These are phyloP conservation scores for Chloroclystis v-ata DNA, from an alignment of 2,888 invertebrate genomes.

Conservation along the genomic window DNA sequence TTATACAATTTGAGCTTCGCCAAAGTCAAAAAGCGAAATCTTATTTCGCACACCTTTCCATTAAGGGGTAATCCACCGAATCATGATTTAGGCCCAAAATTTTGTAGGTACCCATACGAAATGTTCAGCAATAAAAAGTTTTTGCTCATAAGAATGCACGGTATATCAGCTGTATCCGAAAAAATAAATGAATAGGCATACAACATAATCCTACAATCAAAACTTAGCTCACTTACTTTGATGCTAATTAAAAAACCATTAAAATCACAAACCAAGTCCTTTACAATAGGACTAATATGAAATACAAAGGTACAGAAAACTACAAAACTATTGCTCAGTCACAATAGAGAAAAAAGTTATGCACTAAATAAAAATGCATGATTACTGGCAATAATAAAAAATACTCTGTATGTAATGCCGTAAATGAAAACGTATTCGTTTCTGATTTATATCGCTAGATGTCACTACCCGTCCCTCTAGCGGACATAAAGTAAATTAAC, in stretches of 20 bases:
- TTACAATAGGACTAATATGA: slow-evolving; percentile 15
- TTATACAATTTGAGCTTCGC: slow-evolving; percentile 72
- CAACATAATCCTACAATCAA: slow-evolving; percentile 6
- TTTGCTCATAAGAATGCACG: background rate
- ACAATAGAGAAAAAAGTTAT: slow-evolving; percentile 40
- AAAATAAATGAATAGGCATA: slow-evolving; percentile 8
- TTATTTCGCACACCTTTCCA: slow-evolving; percentile 46
- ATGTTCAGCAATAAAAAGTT: background rate
- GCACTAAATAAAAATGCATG: slow-evolving; percentile 65
- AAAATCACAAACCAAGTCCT: slow-evolving; percentile 21
- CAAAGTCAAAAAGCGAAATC: slow-evolving; percentile 68
- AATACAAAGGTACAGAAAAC: slow-evolving; percentile 18
- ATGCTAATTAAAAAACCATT: slow-evolving; percentile 14
- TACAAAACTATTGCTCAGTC: slow-evolving; percentile 42
- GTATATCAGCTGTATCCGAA: slow-evolving; percentile 4
- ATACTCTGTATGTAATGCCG: slow-evolving; percentile 21
- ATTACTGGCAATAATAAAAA: slow-evolving; percentile 61
- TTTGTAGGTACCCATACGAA: slow-evolving; percentile 4
- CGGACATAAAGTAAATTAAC: background rate
- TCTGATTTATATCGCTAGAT: slow-evolving; percentile 7
- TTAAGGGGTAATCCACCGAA: slow-evolving; percentile 17
- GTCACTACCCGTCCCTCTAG: slow-evolving; percentile 4
- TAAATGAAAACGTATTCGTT: background rate
- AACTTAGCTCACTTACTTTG: slow-evolving; percentile 12
- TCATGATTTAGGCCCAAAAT: slow-evolving; percentile 18